A percentile compares a stretch with the other conserved stretches of the same genome.
phyloP scores from a whole-genome alignment of 2,797 vertebrate genomes.

The Enteromius radiatus region DNA sequence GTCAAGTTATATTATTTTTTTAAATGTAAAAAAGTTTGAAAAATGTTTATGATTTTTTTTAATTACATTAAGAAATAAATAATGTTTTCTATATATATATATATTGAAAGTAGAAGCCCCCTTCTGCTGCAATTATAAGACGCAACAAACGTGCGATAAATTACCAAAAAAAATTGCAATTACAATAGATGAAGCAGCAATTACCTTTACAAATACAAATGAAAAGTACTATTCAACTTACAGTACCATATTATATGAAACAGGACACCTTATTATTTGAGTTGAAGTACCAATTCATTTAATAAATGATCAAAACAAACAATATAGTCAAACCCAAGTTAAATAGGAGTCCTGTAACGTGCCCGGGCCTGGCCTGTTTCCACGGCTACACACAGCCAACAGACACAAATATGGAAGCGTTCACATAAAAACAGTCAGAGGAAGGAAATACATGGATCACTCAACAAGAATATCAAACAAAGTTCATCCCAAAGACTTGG shows the following conservation, averaged over 20 bases:
- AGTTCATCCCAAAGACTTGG: conserved; percentile 3
- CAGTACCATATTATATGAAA: not conserved
- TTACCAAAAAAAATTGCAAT: not conserved
- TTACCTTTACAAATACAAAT: not conserved
- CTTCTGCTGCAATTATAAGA: not conserved
- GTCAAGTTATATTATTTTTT: too few species aligned
- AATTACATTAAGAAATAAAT: not conserved
- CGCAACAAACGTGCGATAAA: not conserved
- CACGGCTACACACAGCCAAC: conserved; percentile 59
- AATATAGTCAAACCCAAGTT: conserved; percentile 55
- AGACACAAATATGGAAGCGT: conserved; percentile 56
- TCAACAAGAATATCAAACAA: conserved; percentile 39
- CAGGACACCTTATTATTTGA: conserved; percentile 38
- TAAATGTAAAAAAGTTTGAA: too few species aligned
- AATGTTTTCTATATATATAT: not conserved
- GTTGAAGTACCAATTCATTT: conserved; percentile 46
- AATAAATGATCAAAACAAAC: conserved; percentile 56
- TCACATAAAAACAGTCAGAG: conserved; percentile 52
- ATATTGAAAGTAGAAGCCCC: not conserved
- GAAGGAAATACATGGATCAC: conserved; percentile 49
- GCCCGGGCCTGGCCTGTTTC: conserved; percentile 61
- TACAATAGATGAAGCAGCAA: conserved; percentile 13
- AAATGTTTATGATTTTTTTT: not conserved
- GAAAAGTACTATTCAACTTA: not conserved
- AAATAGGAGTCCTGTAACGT: conserved; percentile 56